Percentiles rank a stretch among this genome's conserved stretches.
Evolutionary conservation across 2,797 vertebrate genomes (phyloP).

Genomic region (Antrozous pallidus): DNA sequence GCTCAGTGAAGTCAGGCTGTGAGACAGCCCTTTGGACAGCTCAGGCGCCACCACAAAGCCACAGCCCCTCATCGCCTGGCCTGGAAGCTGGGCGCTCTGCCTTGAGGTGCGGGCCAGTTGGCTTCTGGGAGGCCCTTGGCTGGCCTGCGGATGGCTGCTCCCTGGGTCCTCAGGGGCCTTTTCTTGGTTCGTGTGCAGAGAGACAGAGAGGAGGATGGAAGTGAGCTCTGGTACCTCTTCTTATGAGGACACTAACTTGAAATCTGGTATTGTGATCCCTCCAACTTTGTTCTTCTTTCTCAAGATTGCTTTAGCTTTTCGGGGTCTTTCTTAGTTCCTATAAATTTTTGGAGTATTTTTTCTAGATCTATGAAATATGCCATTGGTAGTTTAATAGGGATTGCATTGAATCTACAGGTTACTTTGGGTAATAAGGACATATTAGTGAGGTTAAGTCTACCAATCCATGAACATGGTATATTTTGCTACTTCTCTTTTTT

Average conservation of each 20-base stretch:
- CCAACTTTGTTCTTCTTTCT: too few species aligned
- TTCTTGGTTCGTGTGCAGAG: background rate
- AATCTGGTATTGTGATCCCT: too few species aligned
- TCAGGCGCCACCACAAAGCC: background rate
- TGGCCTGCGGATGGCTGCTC: background rate
- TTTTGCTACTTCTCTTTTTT: too few species aligned
- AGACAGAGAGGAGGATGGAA: background rate
- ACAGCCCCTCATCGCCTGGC: background rate
- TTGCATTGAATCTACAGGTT: too few species aligned
- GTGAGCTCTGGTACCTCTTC: background rate
- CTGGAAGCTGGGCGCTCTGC: background rate
- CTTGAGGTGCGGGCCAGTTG: background rate
- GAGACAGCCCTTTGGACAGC: background rate
- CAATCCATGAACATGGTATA: too few species aligned
- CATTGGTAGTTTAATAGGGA: too few species aligned
- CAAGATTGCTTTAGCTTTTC: too few species aligned
- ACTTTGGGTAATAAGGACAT: too few species aligned
- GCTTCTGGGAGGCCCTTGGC: background rate
- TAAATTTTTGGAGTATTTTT: too few species aligned
- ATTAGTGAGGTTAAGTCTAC: too few species aligned
- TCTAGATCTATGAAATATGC: too few species aligned
- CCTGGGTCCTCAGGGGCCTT: background rate
- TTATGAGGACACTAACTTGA: background rate
- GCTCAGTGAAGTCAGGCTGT: background rate
- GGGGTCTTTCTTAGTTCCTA: too few species aligned